These are phyloP conservation scores for Ictalurus furcatus DNA, from an alignment of 2,113 vertebrate genomes.

Conservation along the genomic window DNA sequence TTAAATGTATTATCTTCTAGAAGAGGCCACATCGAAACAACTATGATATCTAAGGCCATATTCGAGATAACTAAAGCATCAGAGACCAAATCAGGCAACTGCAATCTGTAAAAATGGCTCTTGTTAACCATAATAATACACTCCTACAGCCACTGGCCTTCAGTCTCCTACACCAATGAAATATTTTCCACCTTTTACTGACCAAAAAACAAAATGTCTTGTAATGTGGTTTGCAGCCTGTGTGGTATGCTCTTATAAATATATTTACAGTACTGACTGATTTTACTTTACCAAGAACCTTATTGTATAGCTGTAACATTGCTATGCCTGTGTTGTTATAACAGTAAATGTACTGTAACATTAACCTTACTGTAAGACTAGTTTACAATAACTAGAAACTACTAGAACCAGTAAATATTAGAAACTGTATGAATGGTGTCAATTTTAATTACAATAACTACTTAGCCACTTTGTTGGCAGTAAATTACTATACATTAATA, in stretches of 20 bases:
- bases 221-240: background rate
- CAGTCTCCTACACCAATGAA: background rate
- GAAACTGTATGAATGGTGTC: background rate
- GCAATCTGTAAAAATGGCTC: background rate
- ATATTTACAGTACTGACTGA: background rate
- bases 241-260: background rate
- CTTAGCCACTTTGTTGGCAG: background rate
- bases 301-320: background rate
- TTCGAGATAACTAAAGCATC: background rate
- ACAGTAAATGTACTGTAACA: background rate
- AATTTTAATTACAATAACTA: background rate
- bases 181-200: background rate
- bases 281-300: background rate
- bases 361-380: background rate
- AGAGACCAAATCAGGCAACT: background rate
- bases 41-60: conserved; percentile 5
- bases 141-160: background rate
- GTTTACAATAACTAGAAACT: no score
- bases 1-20: background rate
- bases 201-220: background rate
- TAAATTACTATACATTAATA: background rate
- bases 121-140: conserved; percentile 2
- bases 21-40: background rate
- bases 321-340: background rate
- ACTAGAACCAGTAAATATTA: no score